Base-by-base conservation (phyloP, 2,113 vertebrate species). In the Atrichornis clamosus region DNA sequence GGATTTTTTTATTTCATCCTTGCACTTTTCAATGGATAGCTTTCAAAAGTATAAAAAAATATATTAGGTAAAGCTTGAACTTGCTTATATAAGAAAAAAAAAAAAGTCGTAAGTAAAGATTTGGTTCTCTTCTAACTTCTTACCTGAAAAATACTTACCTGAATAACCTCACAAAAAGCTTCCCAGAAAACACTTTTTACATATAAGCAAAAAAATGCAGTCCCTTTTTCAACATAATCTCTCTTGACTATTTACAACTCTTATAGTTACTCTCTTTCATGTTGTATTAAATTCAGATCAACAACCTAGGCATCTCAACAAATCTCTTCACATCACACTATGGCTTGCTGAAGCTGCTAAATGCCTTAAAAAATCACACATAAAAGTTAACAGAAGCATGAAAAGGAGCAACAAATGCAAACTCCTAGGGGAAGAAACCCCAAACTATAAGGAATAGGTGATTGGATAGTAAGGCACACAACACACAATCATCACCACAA, bases 361-460 rank as follows among this genome's bases (percentile, higher is more conserved):
- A 82, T 24, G 14, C 37, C 55, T 64, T 80, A 33, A 84, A 88
- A 67, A 87, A 56, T 33, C 23, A 64, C 1, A 15, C 42, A 89
- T 15, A 28, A 7, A 73, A 55, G 35, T 68, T 56, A 63, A 65
- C 7, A 67, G 10, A 74, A 68, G 60, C 12, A 55, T n/a, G 26
- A 74, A 75, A 20, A 90, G 9, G 20, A 78, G 6, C 9, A 90
- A 64, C 8, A 83, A 85, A 82, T 39, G 13, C 33, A 80, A 87
- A 67, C 16, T 74, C 21, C 12, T 23, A 11, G 7, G 4, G 0
- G 3, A 19, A 41, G 87, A 20, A 21, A 6, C 0, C 0, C 6
- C 30, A 32, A 55, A 55, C 11, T 46, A 33, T 12, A 80, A 92
- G 42, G 21, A 82, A n/a, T 19, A 63, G 16, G 50, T 59, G 13